Percentiles rank a stretch among this genome's conserved stretches.
These are phyloP conservation scores for Philopotamus ludificatus DNA, from an alignment of 1,140 invertebrate genomes.

Conservation along the genomic window DNA sequence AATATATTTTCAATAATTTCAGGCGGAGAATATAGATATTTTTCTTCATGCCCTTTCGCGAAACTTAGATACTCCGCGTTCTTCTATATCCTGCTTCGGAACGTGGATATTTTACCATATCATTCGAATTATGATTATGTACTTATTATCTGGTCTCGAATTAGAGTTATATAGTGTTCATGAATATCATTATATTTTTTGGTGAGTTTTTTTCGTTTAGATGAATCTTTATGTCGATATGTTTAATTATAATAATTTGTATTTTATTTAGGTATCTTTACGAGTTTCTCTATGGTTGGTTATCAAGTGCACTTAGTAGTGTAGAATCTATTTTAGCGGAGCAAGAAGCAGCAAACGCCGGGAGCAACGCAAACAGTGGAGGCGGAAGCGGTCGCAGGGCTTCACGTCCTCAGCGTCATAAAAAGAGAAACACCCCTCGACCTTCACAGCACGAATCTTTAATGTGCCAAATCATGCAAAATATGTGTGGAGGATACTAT, in stretches of 20 bases:
- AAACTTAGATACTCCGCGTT: constrained; percentile 66
- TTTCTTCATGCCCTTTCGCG: constrained; percentile 72
- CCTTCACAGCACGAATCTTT: constrained; percentile 81
- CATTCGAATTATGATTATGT: constrained; percentile 94
- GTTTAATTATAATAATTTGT: constrained; percentile 4
- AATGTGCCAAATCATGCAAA: constrained; percentile 86
- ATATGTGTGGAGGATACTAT: constrained; percentile 93
- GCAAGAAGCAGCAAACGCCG: constrained; percentile 65
- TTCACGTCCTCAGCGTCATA: constrained; percentile 57
- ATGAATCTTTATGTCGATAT: not conserved
- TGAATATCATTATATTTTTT: constrained; percentile 95
- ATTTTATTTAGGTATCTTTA: constrained; percentile 77
- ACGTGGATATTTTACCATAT: constrained; percentile 97
- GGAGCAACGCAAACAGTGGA: constrained; percentile 64
- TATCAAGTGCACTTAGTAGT: constrained; percentile 84
- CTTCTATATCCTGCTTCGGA: constrained; percentile 85
- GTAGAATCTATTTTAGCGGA: constrained; percentile 83
- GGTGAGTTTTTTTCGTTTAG: constrained; percentile 56
- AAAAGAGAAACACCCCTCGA: constrained; percentile 69
- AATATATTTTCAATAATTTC: constrained; percentile 37
- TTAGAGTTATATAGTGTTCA: constrained; percentile 94
- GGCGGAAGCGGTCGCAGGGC: constrained; percentile 55
- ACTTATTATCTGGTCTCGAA: constrained; percentile 91
- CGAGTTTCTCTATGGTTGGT: constrained; percentile 92
- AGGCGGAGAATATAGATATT: constrained; percentile 90